These are phyloP conservation scores for Sapajus apella DNA, from an alignment of 2,113 vertebrate genomes.

Conservation along the genomic window DNA sequence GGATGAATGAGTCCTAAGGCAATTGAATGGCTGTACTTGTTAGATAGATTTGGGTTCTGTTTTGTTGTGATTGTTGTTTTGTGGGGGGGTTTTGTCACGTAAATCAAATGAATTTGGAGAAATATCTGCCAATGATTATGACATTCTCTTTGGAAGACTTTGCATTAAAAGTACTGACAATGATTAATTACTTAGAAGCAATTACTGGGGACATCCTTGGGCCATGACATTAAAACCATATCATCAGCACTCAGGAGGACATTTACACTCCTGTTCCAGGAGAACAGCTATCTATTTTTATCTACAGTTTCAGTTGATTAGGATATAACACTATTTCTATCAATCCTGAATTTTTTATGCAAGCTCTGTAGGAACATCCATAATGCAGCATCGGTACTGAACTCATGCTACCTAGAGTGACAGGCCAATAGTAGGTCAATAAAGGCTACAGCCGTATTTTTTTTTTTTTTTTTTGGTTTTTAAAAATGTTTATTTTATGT, in stretches of 20 bases:
- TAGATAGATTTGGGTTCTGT: slow-evolving; percentile 38
- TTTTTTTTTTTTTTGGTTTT: slow-evolving; percentile 60
- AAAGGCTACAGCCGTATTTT: slow-evolving; percentile 15
- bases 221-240: slow-evolving; percentile 48
- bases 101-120: slow-evolving; percentile 40
- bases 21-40: background rate
- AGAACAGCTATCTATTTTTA: slow-evolving; percentile 60
- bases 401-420: background rate
- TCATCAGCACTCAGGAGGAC: slow-evolving; percentile 53
- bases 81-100: slow-evolving; percentile 7
- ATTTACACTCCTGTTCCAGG: slow-evolving; percentile 4
- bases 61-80: slow-evolving; percentile 37
- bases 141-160: slow-evolving; percentile 44
- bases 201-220: slow-evolving; percentile 50
- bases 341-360: slow-evolving; percentile 52
- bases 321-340: slow-evolving; percentile 28
- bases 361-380: slow-evolving; percentile 46
- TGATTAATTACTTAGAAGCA: slow-evolving; percentile 68
- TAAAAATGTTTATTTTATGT: no score
- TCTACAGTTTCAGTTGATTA: slow-evolving; percentile 57
- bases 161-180: slow-evolving; percentile 40
- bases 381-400: slow-evolving; percentile 47
- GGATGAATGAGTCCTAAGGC: background rate
- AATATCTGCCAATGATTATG: slow-evolving; percentile 16
- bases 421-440: slow-evolving; percentile 43